phyloP scores from a whole-genome alignment of 2,797 vertebrate species.

The Tokudaia muenninki region DNA sequence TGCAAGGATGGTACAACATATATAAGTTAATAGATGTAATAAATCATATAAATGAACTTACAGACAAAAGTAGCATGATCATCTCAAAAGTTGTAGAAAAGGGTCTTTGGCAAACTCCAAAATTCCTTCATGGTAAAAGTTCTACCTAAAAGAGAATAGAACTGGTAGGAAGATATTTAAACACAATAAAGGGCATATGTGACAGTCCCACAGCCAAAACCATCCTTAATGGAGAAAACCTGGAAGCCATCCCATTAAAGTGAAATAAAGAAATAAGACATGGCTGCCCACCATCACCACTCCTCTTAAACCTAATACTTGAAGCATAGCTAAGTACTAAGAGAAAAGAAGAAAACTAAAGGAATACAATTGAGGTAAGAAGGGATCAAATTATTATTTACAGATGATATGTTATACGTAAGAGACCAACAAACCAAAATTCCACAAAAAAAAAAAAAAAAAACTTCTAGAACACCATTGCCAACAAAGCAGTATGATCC shows the following conservation, averaged over 20 bases:
- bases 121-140: not conserved
- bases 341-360: not conserved
- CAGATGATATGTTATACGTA: not conserved
- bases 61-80: not conserved
- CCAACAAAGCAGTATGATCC: not conserved
- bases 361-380: not conserved
- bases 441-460: not conserved
- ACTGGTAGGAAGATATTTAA: not conserved
- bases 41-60: not conserved
- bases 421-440: not conserved
- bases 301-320: not conserved
- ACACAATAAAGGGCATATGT: not conserved
- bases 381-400: not conserved
- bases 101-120: not conserved
- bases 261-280: not conserved
- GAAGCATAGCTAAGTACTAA: not conserved
- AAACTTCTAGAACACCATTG: not conserved
- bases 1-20: not conserved
- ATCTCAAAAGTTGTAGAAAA: not conserved
- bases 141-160: not conserved
- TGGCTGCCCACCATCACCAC: not conserved
- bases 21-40: not conserved
- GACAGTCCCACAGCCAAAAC: not conserved
- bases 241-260: not conserved
- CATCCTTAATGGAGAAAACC: not conserved